Conservation (phyloP, 37 sponge, comb jelly and placozoan species). For the Tethya wilhelma region DNA sequence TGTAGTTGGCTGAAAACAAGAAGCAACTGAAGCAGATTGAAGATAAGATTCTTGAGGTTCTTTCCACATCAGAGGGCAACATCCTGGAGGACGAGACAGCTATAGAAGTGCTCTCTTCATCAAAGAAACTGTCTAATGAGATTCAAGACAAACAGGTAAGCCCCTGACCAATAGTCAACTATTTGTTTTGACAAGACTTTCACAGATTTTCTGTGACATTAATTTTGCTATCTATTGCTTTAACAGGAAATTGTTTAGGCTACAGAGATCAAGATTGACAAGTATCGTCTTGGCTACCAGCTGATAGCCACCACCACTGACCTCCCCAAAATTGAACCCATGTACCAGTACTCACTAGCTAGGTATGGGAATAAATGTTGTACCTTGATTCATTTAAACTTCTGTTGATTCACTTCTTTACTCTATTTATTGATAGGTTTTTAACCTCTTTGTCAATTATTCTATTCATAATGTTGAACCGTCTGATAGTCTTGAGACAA, state of each 20-base stretch:
- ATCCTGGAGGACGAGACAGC: conserved; percentile 99
- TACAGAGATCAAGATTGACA: conserved; percentile 96
- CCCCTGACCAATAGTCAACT: neutral
- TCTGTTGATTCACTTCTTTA: too few relatives aligned
- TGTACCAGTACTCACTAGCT: conserved; percentile 99
- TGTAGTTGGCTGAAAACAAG: too few relatives aligned
- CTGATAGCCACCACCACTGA: conserved; percentile 97
- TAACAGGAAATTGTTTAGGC: conserved; percentile 93
- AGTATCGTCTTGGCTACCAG: conserved; percentile 89
- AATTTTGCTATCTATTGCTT: neutral
- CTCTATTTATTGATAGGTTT: too few relatives aligned
- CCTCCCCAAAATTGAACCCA: conserved; percentile 98
- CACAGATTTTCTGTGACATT: too few relatives aligned
- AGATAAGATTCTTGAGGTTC: conserved; percentile 98
- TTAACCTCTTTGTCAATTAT: conserved; percentile 93
- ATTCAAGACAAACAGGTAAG: conserved; percentile 95
- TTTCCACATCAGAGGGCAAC: conserved; percentile 95
- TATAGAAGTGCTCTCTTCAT: conserved; percentile 96
- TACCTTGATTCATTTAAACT: too few relatives aligned
- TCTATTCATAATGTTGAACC: conserved; percentile 96
- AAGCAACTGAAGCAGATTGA: conserved; percentile 98
- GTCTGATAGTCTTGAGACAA: conserved; percentile 81
- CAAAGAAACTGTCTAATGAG: conserved; percentile 97
- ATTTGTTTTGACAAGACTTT: neutral
- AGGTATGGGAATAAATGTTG: too few relatives aligned